phyloP scores from a whole-genome alignment of 2,888 invertebrate species.

The Orthonychiurus folsomi region DNA sequence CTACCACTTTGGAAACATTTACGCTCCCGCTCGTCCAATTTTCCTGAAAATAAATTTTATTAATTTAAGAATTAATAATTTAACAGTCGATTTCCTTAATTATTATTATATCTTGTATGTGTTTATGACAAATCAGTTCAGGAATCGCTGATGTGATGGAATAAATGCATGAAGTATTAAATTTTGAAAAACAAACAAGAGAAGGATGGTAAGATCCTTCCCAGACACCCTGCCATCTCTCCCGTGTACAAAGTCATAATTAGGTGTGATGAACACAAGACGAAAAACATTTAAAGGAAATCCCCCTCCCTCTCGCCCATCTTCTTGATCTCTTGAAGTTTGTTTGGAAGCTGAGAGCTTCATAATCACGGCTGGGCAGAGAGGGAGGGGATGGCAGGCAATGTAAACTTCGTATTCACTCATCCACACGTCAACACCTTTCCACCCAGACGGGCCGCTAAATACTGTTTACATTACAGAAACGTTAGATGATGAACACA shows the following conservation, averaged over 20 bases:
- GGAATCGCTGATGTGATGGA: background rate
- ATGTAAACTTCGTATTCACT: background rate
- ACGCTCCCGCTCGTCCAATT: background rate
- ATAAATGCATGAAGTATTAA: background rate
- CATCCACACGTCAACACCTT: background rate
- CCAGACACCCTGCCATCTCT: background rate
- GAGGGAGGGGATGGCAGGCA: no score
- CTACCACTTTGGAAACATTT: background rate
- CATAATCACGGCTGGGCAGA: no score
- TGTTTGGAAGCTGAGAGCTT: background rate
- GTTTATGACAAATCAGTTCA: conserved; percentile 2
- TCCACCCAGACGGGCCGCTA: background rate
- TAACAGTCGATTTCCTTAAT: background rate
- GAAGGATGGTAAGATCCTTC: background rate
- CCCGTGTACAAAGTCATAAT: background rate
- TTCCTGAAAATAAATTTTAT: background rate
- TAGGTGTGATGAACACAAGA: background rate
- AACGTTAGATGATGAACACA: no score
- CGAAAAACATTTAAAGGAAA: background rate
- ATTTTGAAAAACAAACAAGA: background rate
- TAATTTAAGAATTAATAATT: background rate
- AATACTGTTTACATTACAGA: no score
- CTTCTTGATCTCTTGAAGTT: background rate
- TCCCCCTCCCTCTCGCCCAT: background rate
- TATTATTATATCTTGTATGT: background rate